Base-by-base conservation (phyloP, 1,140 invertebrate genomes). In the Pachypsylla venusta region DNA sequence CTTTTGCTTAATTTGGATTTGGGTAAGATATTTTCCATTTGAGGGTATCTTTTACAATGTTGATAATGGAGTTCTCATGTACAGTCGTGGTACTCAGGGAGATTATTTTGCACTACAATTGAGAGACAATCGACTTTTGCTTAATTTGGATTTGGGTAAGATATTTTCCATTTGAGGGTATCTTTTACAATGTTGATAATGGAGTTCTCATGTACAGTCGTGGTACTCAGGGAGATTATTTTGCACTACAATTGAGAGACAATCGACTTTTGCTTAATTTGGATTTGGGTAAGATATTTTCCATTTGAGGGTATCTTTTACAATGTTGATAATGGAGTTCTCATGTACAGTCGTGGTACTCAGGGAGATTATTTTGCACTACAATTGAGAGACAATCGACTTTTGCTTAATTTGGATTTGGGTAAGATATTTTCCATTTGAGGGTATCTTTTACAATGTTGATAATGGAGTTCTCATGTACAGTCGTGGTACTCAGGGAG, bases 311-410 rank as follows among this genome's bases (percentile, higher is more conserved):
- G n/a, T n/a, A n/a, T n/a, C n/a, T n/a, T n/a, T n/a, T n/a, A n/a
- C 0, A 88, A 83, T 61, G 73, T 80, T 42, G 87, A 92, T 0
- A 87, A 95, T 68, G 94, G 93, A 1, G 79, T 95, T 7, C 65
- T 99, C 10, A 74, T 98, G 62, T 98, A 97, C 68, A 89, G 90
- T 1, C 78, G 86, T 48, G 93, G 93, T 2, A 93, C 90, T 1
- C 93, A 98, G 72, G 89, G 91, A 7, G 95, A 99, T 75, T 93
- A 91, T 66, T 75, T 97, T 61, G 87, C 91, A 0, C 69, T 99
- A 25, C 92, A 98, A 72, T 70, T 99, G 10, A 77, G 87, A 25
- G 84, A 93, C 62, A 97, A 96, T 67, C 78, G 88, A 63, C 81
- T 98, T 70, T 74, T 94, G 27, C 75, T 96, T 4, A 93, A 92